Evolutionary conservation across 2,888 invertebrate species (phyloP).

Genomic region (Auanema freiburgensis): DNA sequence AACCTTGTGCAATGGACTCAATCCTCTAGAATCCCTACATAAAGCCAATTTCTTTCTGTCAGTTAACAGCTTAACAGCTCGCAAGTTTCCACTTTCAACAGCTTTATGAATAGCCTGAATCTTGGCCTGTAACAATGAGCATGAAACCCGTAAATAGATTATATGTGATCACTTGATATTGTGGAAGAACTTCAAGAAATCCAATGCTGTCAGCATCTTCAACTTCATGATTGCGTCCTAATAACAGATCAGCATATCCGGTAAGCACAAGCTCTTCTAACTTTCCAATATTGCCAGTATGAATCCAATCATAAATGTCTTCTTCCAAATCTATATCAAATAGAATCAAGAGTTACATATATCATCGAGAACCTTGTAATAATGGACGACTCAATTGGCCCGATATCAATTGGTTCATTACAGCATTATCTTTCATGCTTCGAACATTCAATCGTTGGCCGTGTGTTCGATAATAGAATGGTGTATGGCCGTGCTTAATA

Average conservation of each 20-base stretch:
- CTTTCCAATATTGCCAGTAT: slow-evolving; percentile 82
- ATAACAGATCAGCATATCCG: slow-evolving; percentile 82
- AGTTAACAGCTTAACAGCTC: slow-evolving; percentile 66
- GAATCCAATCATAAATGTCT: slow-evolving; percentile 66
- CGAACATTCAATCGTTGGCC: slow-evolving; percentile 74
- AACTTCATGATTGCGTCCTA: slow-evolving; percentile 70
- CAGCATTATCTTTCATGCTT: slow-evolving; percentile 56
- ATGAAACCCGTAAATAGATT: neutral
- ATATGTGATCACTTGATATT: slow-evolving; percentile 71
- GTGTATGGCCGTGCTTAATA: slow-evolving; percentile 76
- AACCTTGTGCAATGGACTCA: slow-evolving; percentile 60
- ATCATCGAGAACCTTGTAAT: slow-evolving; percentile 50
- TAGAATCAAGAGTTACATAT: neutral
- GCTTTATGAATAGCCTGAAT: slow-evolving; percentile 66
- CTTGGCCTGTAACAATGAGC: slow-evolving; percentile 57
- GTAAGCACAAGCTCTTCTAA: slow-evolving; percentile 84
- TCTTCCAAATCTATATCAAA: slow-evolving; percentile 61
- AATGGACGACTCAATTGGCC: slow-evolving; percentile 61
- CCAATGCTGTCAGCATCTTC: slow-evolving; percentile 69
- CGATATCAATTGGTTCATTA: slow-evolving; percentile 61
- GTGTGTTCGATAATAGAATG: slow-evolving; percentile 80
- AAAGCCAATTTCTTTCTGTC: slow-evolving; percentile 68
- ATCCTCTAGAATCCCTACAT: slow-evolving; percentile 64
- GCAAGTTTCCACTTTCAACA: slow-evolving; percentile 67
- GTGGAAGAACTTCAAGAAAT: slow-evolving; percentile 85